These are phyloP conservation scores for Theristicus caerulescens DNA, from an alignment of 2,113 vertebrate genomes.

Conservation along the genomic window DNA sequence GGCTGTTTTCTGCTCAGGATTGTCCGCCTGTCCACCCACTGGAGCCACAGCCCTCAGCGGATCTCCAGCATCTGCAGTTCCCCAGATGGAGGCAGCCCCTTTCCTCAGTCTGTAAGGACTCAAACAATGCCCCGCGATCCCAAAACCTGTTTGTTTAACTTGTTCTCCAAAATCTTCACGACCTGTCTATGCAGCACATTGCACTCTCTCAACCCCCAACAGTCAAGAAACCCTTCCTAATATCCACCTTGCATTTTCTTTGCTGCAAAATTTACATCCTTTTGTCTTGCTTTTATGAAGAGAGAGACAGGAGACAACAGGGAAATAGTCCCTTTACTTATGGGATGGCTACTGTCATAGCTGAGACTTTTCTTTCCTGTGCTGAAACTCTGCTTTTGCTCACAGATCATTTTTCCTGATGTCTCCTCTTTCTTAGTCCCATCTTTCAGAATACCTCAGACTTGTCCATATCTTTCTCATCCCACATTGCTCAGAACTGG, in stretches of 20 bases:
- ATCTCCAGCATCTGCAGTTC: neutral
- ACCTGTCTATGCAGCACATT: neutral
- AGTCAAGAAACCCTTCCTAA: neutral
- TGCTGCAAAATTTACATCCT: neutral
- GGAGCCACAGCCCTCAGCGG: neutral
- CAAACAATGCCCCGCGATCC: neutral
- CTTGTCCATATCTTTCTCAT: neutral
- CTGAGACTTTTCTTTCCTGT: neutral
- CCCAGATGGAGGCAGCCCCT: neutral
- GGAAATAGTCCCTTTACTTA: neutral
- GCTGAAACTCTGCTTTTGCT: neutral
- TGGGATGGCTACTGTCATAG: neutral
- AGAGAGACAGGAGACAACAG: neutral
- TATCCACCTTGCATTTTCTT: neutral
- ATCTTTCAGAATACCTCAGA: neutral
- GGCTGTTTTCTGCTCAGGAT: neutral
- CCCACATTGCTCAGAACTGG: neutral
- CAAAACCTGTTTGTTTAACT: neutral
- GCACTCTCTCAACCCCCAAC: neutral
- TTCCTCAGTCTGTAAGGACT: neutral
- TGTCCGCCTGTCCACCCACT: fast-evolving
- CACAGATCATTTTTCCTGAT: neutral
- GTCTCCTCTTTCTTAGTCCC: neutral
- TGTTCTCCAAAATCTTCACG: neutral
- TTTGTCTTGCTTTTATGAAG: neutral